Evolutionary conservation across 53 echinoderm and acorn worm species (phyloP).

Genomic region (Mesocentrotus franciscanus): DNA sequence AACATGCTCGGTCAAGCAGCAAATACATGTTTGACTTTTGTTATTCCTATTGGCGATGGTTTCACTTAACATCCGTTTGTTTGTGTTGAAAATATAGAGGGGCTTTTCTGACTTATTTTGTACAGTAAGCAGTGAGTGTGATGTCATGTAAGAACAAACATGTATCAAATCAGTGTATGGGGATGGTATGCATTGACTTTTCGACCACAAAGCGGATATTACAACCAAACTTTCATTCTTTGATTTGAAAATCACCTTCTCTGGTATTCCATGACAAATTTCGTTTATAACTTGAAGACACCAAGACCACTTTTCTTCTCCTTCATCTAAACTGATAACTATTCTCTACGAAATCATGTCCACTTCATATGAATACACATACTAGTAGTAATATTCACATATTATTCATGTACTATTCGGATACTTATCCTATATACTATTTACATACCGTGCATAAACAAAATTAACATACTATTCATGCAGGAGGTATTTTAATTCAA

Average conservation of each 20-base stretch:
- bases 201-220: not conserved
- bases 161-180: not conserved
- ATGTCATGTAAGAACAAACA: not conserved
- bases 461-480: too few species aligned
- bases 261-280: not conserved
- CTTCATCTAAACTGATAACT: too few species aligned
- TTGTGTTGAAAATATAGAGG: not conserved
- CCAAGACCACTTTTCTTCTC: too few species aligned
- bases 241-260: not conserved
- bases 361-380: too few species aligned
- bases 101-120: not conserved
- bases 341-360: too few species aligned
- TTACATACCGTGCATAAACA: too few species aligned
- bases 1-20: constrained; percentile 60
- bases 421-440: too few species aligned
- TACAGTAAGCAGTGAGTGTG: not conserved
- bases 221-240: not conserved
- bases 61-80: not conserved
- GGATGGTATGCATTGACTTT: not conserved
- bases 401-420: too few species aligned
- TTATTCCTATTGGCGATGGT: not conserved
- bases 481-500: not conserved
- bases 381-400: too few species aligned
- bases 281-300: too few species aligned
- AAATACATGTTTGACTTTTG: constrained; percentile 53